Base-by-base conservation (phyloP, 2,888 invertebrate genomes). In the Xanthia icteritia region DNA sequence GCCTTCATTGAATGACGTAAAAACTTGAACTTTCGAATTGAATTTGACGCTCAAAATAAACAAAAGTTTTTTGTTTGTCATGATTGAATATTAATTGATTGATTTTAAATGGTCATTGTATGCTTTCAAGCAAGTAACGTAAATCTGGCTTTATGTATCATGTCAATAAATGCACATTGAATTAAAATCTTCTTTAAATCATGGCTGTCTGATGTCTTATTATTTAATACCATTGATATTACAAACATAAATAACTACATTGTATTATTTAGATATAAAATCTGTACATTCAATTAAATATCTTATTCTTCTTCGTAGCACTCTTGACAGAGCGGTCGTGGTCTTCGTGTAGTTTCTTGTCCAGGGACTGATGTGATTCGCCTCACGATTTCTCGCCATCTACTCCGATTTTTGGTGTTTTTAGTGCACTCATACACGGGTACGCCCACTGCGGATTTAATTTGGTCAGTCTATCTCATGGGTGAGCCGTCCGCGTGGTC, bases 201-300 rank as follows among this genome's bases (percentile, higher is more conserved):
- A 17, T 17, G 51, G 6, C 67, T n/a, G 51, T 11, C 51, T 51
- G 45, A 45, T 70, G 23, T 70, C 61, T 77, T 45, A 69, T 36
- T 36, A 51, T 51, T 78, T 31, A 54, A 58, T 77, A 64, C 39
- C 42, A 68, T 39, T 68, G 13, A 60, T 17, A 70, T 58, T 61
- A 77, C 23, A 61, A 56, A 70, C 39, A 63, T 51, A 48, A 56
- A 36, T 61, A 23, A 70, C 31, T 60, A 60, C 42, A n/a, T 20
- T 20, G 0, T 60, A 60, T n/a, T 48, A 82, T 60, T 61, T 20
- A 69, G 67, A 72, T 72, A 69, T 64, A 54, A 64, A 82, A 72
- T 61, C 68, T 82, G 79, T 82, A 82, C 84, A 82, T 60, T 60
- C 36, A 79, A 64, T 75, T 69, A 58, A 72, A 75, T 72, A 61